Evolutionary conservation across 2,797 vertebrate species (phyloP), one percentile per base, ranked within the genome.

Genomic region (Microctenopoma steveboyesi): DNA sequence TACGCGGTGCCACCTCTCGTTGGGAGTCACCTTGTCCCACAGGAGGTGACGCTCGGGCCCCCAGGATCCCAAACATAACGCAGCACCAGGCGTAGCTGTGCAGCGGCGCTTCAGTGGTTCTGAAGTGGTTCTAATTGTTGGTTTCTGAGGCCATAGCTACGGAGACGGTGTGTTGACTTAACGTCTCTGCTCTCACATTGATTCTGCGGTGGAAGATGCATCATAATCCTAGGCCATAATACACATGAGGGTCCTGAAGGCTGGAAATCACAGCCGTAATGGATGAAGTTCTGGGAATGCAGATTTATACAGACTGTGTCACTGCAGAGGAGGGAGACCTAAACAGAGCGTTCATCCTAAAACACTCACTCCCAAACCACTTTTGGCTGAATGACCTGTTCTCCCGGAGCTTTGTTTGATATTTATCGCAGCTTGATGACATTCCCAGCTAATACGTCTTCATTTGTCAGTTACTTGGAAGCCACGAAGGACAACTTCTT

Each of bases 1-100:
- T 95, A 93, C 94, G 95, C 95, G 93, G 91, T 95, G 92, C 93
- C 93, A 94, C 60, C 70, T 70, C 39, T 62, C 3, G 45, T 94
- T 92, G 93, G 91, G 93, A 33, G 30, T 33, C 30, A 33, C 92
- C 71, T 47, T 93, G 95, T 95, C 95, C 94, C 82, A 22, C 86
- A 52, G 56, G 90, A 91, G 69, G 65, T 95, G 95, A 95, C 95
- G 91, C 93, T 94, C 94, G 78, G 89, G 89, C 30, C 56, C 81
- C 84, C 83, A 86, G 91, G 90, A 92, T 93, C 92, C 58, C 61
- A 90, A 90, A 92, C 94, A 92, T 92, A 94, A 94, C 95, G 94
- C 94, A 94, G 94, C 94, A 91, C 87, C 87, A 94, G 91, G 91
- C 92, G 89, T 88, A 54, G 22, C 60, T 48, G 39, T 42, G 63